Base-by-base conservation (phyloP, 1,140 invertebrate genomes). In the Agraylea sexmaculata region DNA sequence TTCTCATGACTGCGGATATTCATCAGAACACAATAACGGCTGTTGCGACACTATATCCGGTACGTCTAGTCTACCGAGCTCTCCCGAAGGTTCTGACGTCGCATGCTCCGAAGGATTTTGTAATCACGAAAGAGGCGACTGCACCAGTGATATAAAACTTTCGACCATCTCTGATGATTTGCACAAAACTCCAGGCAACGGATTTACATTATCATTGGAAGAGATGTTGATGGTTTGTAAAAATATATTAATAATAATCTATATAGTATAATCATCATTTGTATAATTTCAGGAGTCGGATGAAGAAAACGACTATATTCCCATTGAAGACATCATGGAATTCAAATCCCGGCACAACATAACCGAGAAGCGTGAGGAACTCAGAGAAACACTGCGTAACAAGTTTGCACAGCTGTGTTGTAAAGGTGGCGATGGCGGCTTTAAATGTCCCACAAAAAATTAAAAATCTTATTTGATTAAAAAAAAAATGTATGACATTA, bases 31-130 rank as follows among this genome's bases (percentile, higher is more conserved):
- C 47, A 82, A 78, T 52, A 78, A 78, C 42, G 77, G 77, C 17
- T 74, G 71, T 52, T 75, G 70, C 53, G 74, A 73, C 49, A 72
- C 70, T 15, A 59, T 66, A 22, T 74, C 72, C 15, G 67, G 73
- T 22, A 76, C 73, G 41, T 80, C 77, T 15, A 85, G 82, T 45
- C 62, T 77, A 20, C 73, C 76, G 31, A 83, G 79, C 53, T 83
- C 83, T 8, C 82, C 83, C 0, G 83, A 86, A 53, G 83, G 83
- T 16, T 87, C 83, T 0, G 85, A 87, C 56, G 74, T 87, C 22
- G 85, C 83, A 0, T 87, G 84, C 61, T 84, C 78, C 2, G 84
- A 87, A 53, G 78, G 77, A 21, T 83, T 81, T 56, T 87, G 84
- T 55, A 81, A 83, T 58, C 78, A 82, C 47, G 78, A 82, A 46